A percentile compares a stretch with the other conserved stretches of the same genome.
phyloP scores from a whole-genome alignment of 2,797 vertebrate genomes.

The Nyctibius grandis region DNA sequence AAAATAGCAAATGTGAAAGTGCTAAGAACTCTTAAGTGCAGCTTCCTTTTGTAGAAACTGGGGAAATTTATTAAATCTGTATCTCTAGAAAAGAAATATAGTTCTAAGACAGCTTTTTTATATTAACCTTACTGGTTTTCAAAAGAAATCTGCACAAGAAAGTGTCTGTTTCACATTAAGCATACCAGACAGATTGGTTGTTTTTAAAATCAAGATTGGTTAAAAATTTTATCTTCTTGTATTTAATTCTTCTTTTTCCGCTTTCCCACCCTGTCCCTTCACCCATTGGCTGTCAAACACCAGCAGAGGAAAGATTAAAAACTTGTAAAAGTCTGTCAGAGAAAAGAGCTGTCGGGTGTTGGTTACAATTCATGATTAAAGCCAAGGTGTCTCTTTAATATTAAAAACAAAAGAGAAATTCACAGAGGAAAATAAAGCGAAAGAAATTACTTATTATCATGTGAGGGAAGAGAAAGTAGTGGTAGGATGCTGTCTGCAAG shows the following conservation, averaged over 20 bases:
- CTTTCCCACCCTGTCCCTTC: rapidly evolving
- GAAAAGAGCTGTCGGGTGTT: neutral
- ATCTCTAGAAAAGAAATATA: neutral
- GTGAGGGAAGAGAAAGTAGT: neutral
- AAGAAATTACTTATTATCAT: neutral
- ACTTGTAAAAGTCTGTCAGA: neutral
- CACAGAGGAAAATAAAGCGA: neutral
- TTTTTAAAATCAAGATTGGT: neutral
- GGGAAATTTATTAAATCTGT: neutral
- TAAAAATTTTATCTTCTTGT: neutral
- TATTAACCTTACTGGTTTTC: neutral
- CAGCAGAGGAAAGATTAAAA: neutral
- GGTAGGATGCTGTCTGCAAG: neutral
- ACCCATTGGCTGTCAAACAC: neutral
- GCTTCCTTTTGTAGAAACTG: neutral
- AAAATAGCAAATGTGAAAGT: neutral
- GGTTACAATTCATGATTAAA: neutral
- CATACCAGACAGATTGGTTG: neutral
- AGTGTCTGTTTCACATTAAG: neutral
- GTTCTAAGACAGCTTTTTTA: neutral
- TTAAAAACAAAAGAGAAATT: neutral
- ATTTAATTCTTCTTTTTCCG: neutral
- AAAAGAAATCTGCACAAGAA: neutral
- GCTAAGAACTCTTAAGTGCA: neutral
- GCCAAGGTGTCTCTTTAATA: neutral